phyloP scores from a whole-genome alignment of 2,113 vertebrate species.

The Chitala chitala region DNA sequence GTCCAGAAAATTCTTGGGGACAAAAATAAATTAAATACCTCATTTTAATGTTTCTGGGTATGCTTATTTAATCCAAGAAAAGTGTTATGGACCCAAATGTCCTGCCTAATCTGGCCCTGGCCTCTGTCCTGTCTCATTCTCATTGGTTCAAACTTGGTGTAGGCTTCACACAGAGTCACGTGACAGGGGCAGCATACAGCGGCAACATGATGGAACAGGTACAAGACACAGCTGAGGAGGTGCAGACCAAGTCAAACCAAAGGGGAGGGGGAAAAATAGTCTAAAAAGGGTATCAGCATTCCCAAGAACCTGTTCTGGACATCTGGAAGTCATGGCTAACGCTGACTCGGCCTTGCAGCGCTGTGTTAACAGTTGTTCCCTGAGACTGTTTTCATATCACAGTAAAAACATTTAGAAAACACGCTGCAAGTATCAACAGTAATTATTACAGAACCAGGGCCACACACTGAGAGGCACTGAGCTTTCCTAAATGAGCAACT shows the following conservation, averaged over 20 bases:
- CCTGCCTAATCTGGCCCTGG: not conserved
- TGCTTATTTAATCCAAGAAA: conserved; percentile 6
- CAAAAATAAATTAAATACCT: conserved; percentile 37
- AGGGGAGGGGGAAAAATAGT: no score
- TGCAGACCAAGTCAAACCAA: no score
- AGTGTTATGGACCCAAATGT: conserved; percentile 12
- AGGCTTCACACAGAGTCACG: conserved; percentile 23
- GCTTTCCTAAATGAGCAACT: conserved; percentile 14
- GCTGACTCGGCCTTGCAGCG: not conserved
- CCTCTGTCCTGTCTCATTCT: not conserved
- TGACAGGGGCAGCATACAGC: conserved; percentile 18
- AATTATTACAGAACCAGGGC: conserved; percentile 27
- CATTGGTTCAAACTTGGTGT: conserved; percentile 28
- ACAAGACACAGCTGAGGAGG: no score
- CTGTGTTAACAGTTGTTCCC: not conserved
- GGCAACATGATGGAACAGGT: no score
- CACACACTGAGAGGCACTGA: conserved; percentile 22
- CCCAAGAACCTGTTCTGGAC: no score
- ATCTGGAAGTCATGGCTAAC: no score
- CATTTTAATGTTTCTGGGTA: not conserved
- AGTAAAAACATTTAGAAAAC: conserved; percentile 20
- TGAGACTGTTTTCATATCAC: not conserved
- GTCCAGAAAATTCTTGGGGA: no score
- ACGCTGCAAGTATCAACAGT: conserved; percentile 16
- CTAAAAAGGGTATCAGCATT: no score